phyloP scores from a whole-genome alignment of 2,797 vertebrate species.

The Cossypha heuglini region DNA sequence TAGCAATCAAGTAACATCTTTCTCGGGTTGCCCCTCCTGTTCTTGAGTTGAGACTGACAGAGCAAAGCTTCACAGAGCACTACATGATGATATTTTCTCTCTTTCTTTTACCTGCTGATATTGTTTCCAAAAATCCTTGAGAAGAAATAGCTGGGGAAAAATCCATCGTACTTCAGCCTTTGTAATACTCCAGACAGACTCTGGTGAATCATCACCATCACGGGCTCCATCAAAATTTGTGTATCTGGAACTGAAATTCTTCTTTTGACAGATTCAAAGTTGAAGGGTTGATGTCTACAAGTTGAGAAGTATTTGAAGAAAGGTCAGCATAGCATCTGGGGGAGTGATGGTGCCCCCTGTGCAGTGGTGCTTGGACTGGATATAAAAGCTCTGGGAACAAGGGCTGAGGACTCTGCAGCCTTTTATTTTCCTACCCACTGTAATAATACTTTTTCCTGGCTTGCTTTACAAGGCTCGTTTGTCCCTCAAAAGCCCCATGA shows the following conservation, averaged over 20 bases:
- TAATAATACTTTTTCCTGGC: not conserved
- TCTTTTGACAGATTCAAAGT: not conserved
- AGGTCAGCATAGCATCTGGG: not conserved
- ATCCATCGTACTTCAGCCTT: fast-evolving
- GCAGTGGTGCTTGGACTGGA: not conserved
- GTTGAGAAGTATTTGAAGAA: not conserved
- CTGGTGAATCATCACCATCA: not conserved
- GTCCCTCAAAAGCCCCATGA: not conserved
- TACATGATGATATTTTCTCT: not conserved
- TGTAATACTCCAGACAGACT: not conserved
- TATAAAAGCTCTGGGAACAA: not conserved
- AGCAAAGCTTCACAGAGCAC: not conserved
- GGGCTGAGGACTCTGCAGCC: not conserved
- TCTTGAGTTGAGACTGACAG: not conserved
- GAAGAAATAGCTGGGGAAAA: not conserved
- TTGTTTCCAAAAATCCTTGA: not conserved
- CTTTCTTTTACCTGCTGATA: not conserved
- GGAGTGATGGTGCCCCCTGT: not conserved
- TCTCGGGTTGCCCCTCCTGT: too few species aligned
- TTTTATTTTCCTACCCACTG: not conserved
- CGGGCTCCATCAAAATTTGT: not conserved
- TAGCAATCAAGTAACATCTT: not conserved
- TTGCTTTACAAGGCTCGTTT: not conserved
- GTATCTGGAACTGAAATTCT: not conserved
- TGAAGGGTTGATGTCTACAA: fast-evolving